These are phyloP conservation scores for Taenioides sp. DNA, from an alignment of 2,797 vertebrate species.

Conservation along the genomic window DNA sequence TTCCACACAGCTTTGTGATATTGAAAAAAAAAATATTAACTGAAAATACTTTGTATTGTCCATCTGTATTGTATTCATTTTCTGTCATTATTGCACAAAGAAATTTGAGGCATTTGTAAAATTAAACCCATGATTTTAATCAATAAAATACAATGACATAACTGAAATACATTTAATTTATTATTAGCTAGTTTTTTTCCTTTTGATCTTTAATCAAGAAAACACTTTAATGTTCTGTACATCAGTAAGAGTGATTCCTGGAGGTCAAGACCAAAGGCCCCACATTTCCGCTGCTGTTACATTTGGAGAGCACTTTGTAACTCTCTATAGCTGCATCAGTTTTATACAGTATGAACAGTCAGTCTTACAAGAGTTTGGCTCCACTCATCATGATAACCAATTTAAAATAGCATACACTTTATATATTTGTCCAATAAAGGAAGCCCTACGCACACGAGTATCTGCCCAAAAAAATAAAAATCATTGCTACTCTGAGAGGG, in stretches of 20 bases:
- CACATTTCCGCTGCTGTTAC: constrained; percentile 35
- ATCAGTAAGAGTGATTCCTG: constrained; percentile 82
- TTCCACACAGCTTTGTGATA: neutral
- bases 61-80: constrained; percentile 40
- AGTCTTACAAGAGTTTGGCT: constrained; percentile 22
- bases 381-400: constrained; percentile 47
- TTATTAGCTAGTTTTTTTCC: constrained; percentile 78
- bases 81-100: constrained; percentile 41
- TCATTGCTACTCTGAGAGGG: constrained; percentile 48
- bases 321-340: constrained; percentile 31
- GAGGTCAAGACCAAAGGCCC: constrained; percentile 49
- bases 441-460: constrained; percentile 78
- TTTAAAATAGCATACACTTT: constrained; percentile 38
- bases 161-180: constrained; percentile 76
- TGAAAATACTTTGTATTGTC: constrained; percentile 41
- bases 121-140: constrained; percentile 82
- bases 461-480: constrained; percentile 65
- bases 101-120: constrained; percentile 63
- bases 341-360: constrained; percentile 44
- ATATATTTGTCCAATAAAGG: constrained; percentile 63
- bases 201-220: constrained; percentile 82
- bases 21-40: constrained; percentile 31
- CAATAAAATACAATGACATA: constrained; percentile 82
- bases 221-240: constrained; percentile 90
- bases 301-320: constrained; percentile 42